These are phyloP conservation scores for Apotomis betuletana DNA, from an alignment of 2,888 invertebrate species.

Conservation along the genomic window DNA sequence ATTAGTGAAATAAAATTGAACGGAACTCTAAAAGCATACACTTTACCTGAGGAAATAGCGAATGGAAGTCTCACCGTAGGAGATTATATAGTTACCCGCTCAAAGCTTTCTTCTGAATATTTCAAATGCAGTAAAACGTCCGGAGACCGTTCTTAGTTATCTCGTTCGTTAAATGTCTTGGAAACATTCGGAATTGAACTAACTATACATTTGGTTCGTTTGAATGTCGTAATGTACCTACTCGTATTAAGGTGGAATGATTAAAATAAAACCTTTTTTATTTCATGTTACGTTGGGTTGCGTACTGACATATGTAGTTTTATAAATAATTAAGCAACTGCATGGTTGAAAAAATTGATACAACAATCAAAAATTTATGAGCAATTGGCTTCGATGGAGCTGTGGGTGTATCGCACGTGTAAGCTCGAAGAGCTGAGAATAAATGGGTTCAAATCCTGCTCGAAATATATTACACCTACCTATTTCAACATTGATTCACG, in stretches of 20 bases:
- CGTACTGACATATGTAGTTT: too few species aligned
- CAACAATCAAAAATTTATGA: too few species aligned
- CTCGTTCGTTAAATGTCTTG: conserved; percentile 42
- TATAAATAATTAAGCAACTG: too few species aligned
- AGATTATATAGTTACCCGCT: conserved; percentile 41
- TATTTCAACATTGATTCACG: too few species aligned
- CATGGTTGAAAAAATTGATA: too few species aligned
- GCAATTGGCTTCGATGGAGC: too few species aligned
- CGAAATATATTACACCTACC: too few species aligned
- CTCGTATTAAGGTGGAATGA: conserved; percentile 7
- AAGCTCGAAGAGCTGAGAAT: too few species aligned
- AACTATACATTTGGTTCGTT: conserved; percentile 34
- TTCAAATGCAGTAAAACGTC: conserved; percentile 41
- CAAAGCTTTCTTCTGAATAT: conserved; percentile 43
- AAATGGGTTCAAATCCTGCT: too few species aligned
- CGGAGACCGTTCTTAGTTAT: conserved; percentile 41
- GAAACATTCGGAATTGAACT: conserved; percentile 42
- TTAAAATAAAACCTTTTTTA: neutral
- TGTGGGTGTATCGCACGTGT: too few species aligned
- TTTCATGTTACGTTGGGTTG: neutral
- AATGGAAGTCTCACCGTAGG: conserved; percentile 26
- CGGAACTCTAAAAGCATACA: conserved; percentile 18
- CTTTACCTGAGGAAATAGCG: conserved; percentile 35
- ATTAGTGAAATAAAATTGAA: too few species aligned
- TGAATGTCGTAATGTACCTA: conserved; percentile 26